These are phyloP conservation scores for Paedocypris micromegethes DNA, from an alignment of 2,797 vertebrate species.

Conservation along the genomic window DNA sequence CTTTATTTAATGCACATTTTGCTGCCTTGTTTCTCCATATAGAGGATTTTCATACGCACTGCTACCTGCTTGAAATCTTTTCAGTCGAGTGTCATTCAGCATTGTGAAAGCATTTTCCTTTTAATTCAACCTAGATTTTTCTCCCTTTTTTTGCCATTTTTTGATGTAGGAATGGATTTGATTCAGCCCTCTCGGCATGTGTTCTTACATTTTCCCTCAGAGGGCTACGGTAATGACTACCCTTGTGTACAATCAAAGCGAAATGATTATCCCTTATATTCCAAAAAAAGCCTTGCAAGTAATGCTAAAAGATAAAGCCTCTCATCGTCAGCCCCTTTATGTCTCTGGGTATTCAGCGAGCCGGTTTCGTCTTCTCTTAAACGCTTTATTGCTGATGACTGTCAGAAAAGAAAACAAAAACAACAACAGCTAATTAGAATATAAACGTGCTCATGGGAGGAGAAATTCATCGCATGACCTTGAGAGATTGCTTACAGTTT, in stretches of 20 bases:
- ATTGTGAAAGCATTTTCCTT: constrained; percentile 11
- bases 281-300: constrained; percentile 33
- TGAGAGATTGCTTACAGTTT: constrained; percentile 33
- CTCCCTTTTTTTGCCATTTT: background rate
- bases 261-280: constrained; percentile 36
- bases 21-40: background rate
- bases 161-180: constrained; percentile 18
- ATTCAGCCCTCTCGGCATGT: constrained; percentile 21
- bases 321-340: constrained; percentile 27
- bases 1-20: constrained; percentile 3
- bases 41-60: background rate
- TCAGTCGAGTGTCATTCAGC: constrained; percentile 5
- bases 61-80: constrained; percentile 1
- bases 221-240: constrained; percentile 31
- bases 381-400: constrained; percentile 43
- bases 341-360: constrained; percentile 31
- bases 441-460: constrained; percentile 40
- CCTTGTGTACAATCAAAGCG: constrained; percentile 39
- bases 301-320: constrained; percentile 33
- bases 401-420: constrained; percentile 33
- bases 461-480: constrained; percentile 22
- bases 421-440: constrained; percentile 40
- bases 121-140: background rate
- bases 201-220: constrained; percentile 21
- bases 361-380: constrained; percentile 24